Conservation (phyloP, 2,888 invertebrate species). For the Amphipyra berbera region DNA sequence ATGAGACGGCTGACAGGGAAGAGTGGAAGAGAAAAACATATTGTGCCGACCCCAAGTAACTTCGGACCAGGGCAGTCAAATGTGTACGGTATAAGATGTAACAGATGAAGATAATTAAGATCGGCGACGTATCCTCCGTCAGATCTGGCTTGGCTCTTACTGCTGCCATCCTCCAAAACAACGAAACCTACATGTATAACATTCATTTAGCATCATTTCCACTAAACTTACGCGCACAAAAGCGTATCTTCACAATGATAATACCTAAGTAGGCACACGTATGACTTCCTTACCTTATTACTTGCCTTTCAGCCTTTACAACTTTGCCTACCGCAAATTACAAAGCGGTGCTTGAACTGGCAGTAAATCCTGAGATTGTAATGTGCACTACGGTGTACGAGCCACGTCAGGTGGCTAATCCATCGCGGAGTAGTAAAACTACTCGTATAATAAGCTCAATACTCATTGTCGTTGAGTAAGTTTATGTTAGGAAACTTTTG, state of each 20-base stretch:
- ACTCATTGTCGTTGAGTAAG: neutral
- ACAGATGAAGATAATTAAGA: no score
- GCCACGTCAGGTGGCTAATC: slow-evolving; percentile 33
- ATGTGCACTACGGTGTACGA: slow-evolving; percentile 17
- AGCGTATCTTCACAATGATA: slow-evolving; percentile 18
- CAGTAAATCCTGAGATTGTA: slow-evolving; percentile 42
- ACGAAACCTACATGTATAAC: no score
- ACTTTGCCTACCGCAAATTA: slow-evolving; percentile 46
- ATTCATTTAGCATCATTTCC: no score
- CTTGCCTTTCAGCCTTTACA: slow-evolving; percentile 39
- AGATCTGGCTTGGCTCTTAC: no score
- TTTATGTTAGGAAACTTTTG: neutral
- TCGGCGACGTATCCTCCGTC: no score
- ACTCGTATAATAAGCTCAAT: slow-evolving; percentile 7
- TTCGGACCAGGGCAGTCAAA: no score
- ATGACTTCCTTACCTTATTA: slow-evolving; percentile 38
- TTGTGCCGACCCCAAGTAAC: no score
- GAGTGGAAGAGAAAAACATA: no score
- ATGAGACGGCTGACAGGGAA: no score
- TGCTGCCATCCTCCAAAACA: no score
- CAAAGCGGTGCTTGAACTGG: slow-evolving; percentile 40
- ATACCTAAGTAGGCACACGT: slow-evolving; percentile 5
- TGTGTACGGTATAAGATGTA: no score
- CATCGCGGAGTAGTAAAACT: slow-evolving; percentile 20
- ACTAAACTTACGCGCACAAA: neutral